Base-by-base conservation (phyloP, 1,140 invertebrate species). In the Spodoptera litura region DNA sequence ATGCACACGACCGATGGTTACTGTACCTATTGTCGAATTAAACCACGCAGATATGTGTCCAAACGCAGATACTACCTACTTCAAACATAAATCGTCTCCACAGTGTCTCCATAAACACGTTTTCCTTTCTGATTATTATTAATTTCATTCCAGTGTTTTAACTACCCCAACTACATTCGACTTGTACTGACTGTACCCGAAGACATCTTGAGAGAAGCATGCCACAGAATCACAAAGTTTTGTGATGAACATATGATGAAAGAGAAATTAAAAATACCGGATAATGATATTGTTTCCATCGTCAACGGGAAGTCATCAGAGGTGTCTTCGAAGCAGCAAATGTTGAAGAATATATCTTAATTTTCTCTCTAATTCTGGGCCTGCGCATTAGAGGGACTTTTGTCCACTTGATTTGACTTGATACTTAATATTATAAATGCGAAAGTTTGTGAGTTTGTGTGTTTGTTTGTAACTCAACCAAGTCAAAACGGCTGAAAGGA, bases 151-250 rank as follows among this genome's bases (percentile, higher is more conserved):
- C 94, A 98, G 97, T 99, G 98, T 89, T 99, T 99, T 87, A 96
- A 98, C 83, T 98, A 97, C 90, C 96, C 97, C 0, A 97, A 98
- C 83, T 99, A 97, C 91, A 96, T 99, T 91, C 96, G 99, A 64
- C 96, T 99, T 68, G 98, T 99, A 0, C 95, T 99, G 27, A 99
- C 98, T 0, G 96, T 99, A 11, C 98, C 98, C 0, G 94, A 96
- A 85, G 96, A 97, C 1, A 96, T 98, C 94, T 91, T 99, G 51
- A 91, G 95, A 59, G 98, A 98, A 93, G 98, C 98, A 0, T 98
- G 98, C 89, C 91, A 96, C 2, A 96, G 99, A 75, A 98, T 99
- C 61, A 91, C 95, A 27, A 96, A 97, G 82, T 99, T 99, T 93
- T 99, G 98, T 91, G 91, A 95, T 58, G 86, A 89, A 2, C 95